Base-by-base conservation (phyloP, 37 sponge, comb jelly and placozoan species). In the Lycopodina hypogea region DNA sequence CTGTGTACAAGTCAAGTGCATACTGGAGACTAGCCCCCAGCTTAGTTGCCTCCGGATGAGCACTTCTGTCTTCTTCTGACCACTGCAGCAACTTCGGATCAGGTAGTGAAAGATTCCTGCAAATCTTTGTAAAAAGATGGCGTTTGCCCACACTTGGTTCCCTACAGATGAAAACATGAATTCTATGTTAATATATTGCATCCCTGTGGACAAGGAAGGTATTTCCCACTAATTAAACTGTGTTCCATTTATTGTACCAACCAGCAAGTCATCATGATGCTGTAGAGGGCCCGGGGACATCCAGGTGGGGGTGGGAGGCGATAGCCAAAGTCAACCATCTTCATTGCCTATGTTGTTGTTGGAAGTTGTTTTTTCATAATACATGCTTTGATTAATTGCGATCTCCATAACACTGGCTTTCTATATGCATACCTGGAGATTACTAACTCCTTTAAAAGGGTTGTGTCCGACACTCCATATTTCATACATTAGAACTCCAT, bases 31-130 rank as follows among this genome's bases (percentile, higher is more conserved):
- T 26, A 45, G 78, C 85, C 29, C 85, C 85, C 59, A 84, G 45
- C 61, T 26, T 60, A 55, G 42, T 22, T 37, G 78, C 77, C 71
- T 71, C 65, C n/a, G 76, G 72, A 28, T 62, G 60, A 0, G 22
- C 65, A 42, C 52, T 55, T 38, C 41, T 78, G 78, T 84, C 85
- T n/a, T 68, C 68, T 32, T 66, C 77, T 35, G 35, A 40, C 85
- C 85, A 84, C 28, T 60, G 39, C 51, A 84, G 85, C 39, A 84
- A 72, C 22, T 30, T 57, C 0, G 64, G 19, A 60, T 84, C 85
- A 23, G 85, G 72, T 19, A 72, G 56, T 26, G 56, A 55, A 40
- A 85, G 74, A 30, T 59, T 11, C 37, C 72, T 62, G 24, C 41
- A 17, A 19, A 83, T 7, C n/a, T n/a, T n/a, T n/a, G n/a, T n/a